Base-by-base conservation (phyloP, 1,140 invertebrate species). In the Aphidius gifuensis region DNA sequence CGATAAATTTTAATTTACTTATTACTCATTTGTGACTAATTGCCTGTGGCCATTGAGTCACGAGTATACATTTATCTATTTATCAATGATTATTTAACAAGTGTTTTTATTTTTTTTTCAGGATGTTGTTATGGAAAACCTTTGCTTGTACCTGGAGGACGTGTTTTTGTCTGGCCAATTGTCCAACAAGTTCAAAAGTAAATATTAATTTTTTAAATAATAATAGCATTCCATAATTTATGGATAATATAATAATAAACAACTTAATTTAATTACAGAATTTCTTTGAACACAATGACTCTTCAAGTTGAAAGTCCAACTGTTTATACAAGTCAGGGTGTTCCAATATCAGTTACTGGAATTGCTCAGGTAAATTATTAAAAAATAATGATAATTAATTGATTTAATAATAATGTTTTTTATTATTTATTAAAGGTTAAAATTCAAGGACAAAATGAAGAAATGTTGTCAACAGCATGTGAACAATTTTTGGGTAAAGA, bases 261-360 rank as follows among this genome's bases (percentile, higher is more conserved):
- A 11, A 23, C 4, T 9, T 9, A 4, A 60, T 61, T 65, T 64
- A 7, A 61, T 77, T 80, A 9, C 71, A 92, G 94, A 79, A 94
- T 98, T 73, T 95, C 93, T 16, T 83, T 98, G 58, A 98, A 98
- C 79, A 97, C 94, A 6, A 97, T 98, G 94, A 98, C 95, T 5
- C 83, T 98, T 39, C 91, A 93, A 82, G 92, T 94, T 44, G 92
- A 93, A 77, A 93, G 91, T 71, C 91, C 91, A 3, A 93, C 91
- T 62, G 95, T 98, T 0, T 98, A 98, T 77, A 98, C 96, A 38
- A 92, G 92, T 73, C 93, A 96, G 80, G 96, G 96, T 59, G 96
- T 98, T 42, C 93, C 96, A 11, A 96, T 98, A 77, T 96, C 94
- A 45, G 95, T 99, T 9, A 97, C 95, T 45, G 96, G 96, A 66